These are phyloP conservation scores for Aphis gossypii DNA, from an alignment of 1,140 invertebrate species.

Conservation along the genomic window DNA sequence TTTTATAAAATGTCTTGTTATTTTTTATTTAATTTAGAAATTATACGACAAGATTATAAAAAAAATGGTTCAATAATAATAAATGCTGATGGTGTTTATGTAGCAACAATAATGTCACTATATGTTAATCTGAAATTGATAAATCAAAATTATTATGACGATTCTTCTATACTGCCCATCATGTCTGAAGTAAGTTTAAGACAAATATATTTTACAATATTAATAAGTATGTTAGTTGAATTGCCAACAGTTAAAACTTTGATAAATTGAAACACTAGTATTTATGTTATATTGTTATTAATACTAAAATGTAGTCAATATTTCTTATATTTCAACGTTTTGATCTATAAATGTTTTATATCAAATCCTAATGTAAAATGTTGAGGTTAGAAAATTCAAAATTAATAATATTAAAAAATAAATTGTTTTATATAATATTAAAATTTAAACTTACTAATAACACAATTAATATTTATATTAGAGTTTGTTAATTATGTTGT, in stretches of 20 bases:
- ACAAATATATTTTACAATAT: background rate
- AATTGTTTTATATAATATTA: background rate
- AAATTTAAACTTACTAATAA: background rate
- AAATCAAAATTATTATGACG: slow-evolving; percentile 77
- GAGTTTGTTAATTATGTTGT: background rate
- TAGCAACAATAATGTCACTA: slow-evolving; percentile 85
- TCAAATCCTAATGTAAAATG: background rate
- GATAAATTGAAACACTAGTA: background rate
- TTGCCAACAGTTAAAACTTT: background rate
- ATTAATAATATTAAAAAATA: background rate
- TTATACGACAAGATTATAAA: slow-evolving; percentile 62
- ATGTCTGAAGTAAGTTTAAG: slow-evolving; percentile 70
- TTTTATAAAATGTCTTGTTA: background rate
- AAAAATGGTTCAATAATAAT: slow-evolving; percentile 75
- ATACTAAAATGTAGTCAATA: background rate
- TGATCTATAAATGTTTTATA: background rate
- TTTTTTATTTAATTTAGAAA: slow-evolving; percentile 5
- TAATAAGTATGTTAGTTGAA: background rate
- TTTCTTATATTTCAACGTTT: background rate
- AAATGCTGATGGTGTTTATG: slow-evolving; percentile 93
- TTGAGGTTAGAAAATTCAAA: background rate
- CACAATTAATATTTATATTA: background rate
- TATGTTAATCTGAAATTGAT: slow-evolving; percentile 83
- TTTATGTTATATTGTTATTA: background rate
- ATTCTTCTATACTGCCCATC: slow-evolving; percentile 67